These are phyloP conservation scores for Leontopithecus rosalia DNA, from an alignment of 2,797 vertebrate genomes.

Conservation along the genomic window DNA sequence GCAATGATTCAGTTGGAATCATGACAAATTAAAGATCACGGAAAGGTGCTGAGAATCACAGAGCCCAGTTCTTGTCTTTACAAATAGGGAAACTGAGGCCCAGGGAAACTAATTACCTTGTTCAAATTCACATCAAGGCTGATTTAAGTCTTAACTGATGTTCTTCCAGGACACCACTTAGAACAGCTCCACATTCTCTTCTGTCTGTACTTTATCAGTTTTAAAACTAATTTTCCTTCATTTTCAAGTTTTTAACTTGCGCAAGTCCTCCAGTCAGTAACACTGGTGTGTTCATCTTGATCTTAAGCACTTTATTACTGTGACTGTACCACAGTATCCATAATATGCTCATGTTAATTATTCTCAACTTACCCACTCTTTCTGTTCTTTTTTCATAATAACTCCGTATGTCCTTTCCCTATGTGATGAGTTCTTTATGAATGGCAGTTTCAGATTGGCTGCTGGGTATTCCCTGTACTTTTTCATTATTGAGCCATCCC, in stretches of 20 bases:
- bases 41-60: neutral
- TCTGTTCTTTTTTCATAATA: slow-evolving; percentile 61
- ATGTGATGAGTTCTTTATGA: slow-evolving; percentile 60
- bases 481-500: slow-evolving; percentile 57
- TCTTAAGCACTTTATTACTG: slow-evolving; percentile 61
- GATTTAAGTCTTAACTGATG: neutral
- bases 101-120: neutral
- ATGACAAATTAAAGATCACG: neutral
- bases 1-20: neutral
- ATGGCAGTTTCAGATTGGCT: slow-evolving; percentile 63
- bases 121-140: neutral
- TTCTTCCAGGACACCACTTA: neutral
- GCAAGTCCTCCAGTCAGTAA: neutral
- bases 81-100: neutral
- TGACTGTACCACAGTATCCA: slow-evolving; percentile 22
- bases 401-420: slow-evolving; percentile 64
- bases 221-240: neutral
- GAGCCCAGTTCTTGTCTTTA: neutral
- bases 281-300: slow-evolving; percentile 32
- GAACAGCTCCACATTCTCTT: neutral
- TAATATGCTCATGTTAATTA: slow-evolving; percentile 68
- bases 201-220: neutral
- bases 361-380: slow-evolving; percentile 59
- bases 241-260: slow-evolving; percentile 43
- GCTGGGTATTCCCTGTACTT: slow-evolving; percentile 66